phyloP scores from a whole-genome alignment of 2,888 invertebrate genomes.

The Antheraea yamamai region DNA sequence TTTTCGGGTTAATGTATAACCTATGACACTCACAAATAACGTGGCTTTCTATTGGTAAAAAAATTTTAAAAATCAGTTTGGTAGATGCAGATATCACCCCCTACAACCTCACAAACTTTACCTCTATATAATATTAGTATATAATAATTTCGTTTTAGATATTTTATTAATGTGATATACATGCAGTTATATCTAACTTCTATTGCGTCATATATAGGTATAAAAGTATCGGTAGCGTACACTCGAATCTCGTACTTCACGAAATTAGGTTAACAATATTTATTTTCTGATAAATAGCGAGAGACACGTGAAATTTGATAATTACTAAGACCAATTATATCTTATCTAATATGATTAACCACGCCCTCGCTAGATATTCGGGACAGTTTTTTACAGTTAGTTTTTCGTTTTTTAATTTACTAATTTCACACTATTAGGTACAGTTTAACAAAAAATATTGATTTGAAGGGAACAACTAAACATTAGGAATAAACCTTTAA shows the following conservation, averaged over 20 bases:
- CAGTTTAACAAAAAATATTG: background rate
- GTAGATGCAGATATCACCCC: no score
- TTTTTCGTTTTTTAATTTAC: constrained; percentile 6
- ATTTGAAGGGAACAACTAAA: background rate
- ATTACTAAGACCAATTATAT: constrained; percentile 68
- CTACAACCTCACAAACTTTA: no score
- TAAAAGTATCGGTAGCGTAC: background rate
- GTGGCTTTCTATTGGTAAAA: no score
- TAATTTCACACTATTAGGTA: constrained; percentile 6
- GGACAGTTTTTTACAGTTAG: constrained; percentile 27
- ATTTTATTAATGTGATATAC: background rate
- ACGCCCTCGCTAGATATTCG: constrained; percentile 44
- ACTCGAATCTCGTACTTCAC: constrained; percentile 49
- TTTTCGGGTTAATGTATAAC: no score
- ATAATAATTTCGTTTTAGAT: no score
- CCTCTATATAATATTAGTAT: no score
- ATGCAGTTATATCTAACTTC: background rate
- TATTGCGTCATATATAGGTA: background rate
- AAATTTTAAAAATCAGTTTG: no score
- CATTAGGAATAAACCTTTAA: background rate
- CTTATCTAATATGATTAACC: constrained; percentile 70
- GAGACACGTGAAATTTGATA: constrained; percentile 74
- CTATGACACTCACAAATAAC: no score
- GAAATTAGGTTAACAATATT: constrained; percentile 70
- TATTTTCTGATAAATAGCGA: constrained; percentile 68